Base-by-base conservation (phyloP, 2,113 vertebrate species). In the Ammospiza nelsoni region DNA sequence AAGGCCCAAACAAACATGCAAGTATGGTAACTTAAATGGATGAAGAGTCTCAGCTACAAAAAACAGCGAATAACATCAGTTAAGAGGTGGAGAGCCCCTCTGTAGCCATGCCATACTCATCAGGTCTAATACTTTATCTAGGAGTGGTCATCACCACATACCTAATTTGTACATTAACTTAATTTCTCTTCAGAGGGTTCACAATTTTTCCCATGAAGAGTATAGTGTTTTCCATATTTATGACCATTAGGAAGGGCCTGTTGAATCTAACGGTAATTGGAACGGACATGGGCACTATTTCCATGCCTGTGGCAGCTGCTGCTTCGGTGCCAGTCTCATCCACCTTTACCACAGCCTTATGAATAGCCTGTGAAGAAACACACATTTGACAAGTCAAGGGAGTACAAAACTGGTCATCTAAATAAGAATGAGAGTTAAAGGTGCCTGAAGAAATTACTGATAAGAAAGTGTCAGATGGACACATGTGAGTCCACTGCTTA, bases 301-400 rank as follows among this genome's bases (percentile, higher is more conserved):
- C 98, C 0, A 97, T 82, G 18, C 97, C 98, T 20, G 98, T 98
- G 91, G 27, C 87, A 2, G 97, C 98, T 3, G 98, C 98, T 4
- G 98, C 99, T 84, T 98, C 98, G 0, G 98, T 98, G 24, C 99
- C 99, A 20, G 96, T 98, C 98, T 99, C 99, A 28, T 99, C 98
- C 76, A 99, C 98, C 15, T 97, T 98, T 90, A 99, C 94, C 75
- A 98, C 97, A 8, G 99, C 99, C 97, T 98, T 93, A 90, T 99
- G 99, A 66, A 98, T 84, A 14, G 97, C 98, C 99, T 99, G 96
- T 73, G 49, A 96, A 96, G 37, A 95, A 95, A 92, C 15, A 72
- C 44, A 95, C 11, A 73, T 24, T 52, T 86, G 92, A 92, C 41
- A 82, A 58, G 62, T 92, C 89, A 95, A 61, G 3, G 7, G 15